Percentiles rank a stretch among this genome's conserved stretches.
Evolutionary conservation across 2,113 vertebrate species (phyloP).

Genomic region (Delphinapterus leucas): DNA sequence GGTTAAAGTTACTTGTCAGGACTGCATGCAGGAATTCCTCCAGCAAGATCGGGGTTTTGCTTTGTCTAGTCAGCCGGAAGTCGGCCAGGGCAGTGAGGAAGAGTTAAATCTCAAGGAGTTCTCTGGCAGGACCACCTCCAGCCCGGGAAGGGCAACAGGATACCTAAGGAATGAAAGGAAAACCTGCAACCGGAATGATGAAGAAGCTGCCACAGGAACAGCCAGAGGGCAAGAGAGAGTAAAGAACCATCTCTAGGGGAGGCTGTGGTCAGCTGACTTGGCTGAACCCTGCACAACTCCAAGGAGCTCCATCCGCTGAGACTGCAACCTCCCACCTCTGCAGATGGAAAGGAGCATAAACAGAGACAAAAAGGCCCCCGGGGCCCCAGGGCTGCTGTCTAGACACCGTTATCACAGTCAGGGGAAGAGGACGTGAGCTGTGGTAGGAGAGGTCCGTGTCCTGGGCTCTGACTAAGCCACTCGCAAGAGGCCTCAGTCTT

Average conservation of each 20-base stretch:
- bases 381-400: not conserved
- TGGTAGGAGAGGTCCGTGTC: fast-evolving
- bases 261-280: not conserved
- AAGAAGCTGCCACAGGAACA: constrained; percentile 38
- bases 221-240: not conserved
- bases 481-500: not conserved
- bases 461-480: not conserved
- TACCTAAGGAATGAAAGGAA: constrained; percentile 63
- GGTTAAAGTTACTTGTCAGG: constrained; percentile 68
- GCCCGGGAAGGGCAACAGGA: constrained; percentile 55
- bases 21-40: constrained; percentile 60
- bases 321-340: not conserved
- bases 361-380: not conserved
- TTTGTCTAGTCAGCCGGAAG: constrained; percentile 74
- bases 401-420: not conserved
- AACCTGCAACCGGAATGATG: not conserved
- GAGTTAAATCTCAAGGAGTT: constrained; percentile 65
- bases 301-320: not conserved
- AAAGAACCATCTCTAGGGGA: constrained; percentile 13
- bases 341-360: not conserved
- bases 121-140: constrained; percentile 51
- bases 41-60: constrained; percentile 61
- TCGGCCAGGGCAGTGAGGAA: constrained; percentile 64
- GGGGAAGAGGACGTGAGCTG: not conserved
- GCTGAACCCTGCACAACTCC: not conserved